Conservation (phyloP, 2,888 invertebrate genomes). For the Caenorhabditis drosophilae region DNA sequence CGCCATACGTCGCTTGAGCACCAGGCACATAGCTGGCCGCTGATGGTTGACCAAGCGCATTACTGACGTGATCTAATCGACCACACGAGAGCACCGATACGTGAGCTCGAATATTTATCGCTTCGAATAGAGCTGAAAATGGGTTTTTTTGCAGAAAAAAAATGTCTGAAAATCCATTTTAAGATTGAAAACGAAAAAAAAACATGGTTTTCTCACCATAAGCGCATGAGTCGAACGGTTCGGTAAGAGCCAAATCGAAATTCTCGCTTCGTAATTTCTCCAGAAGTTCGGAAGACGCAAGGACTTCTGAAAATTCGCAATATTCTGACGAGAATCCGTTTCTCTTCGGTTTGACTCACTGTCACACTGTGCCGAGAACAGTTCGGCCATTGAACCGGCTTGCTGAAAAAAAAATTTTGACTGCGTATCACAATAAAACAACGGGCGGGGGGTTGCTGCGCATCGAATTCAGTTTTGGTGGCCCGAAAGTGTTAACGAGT, state of each 20-base stretch:
- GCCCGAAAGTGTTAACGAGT: too few species aligned
- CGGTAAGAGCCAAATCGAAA: constrained; percentile 44
- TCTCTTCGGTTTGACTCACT: constrained; percentile 8
- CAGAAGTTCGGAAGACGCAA: constrained; percentile 16
- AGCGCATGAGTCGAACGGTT: constrained; percentile 45
- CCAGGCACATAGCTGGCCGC: constrained; percentile 25
- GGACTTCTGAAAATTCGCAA: constrained; percentile 13
- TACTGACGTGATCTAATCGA: constrained; percentile 35
- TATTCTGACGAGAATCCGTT: too few species aligned
- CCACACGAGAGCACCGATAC: constrained; percentile 27
- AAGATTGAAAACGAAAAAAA: too few species aligned
- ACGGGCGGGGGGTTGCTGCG: too few species aligned
- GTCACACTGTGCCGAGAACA: constrained; percentile 25
- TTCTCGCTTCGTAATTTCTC: constrained; percentile 36
- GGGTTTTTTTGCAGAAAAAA: too few species aligned
- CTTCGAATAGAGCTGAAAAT: constrained; percentile 20
- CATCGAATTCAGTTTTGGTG: too few species aligned
- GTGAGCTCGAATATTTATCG: constrained; percentile 34
- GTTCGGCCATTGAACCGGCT: constrained; percentile 14
- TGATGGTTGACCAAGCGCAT: constrained; percentile 33
- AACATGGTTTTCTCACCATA: too few species aligned
- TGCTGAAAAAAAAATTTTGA: constrained; percentile 2
- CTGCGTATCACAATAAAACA: background rate
- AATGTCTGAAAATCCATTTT: too few species aligned
- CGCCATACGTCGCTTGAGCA: background rate